phyloP scores from a whole-genome alignment of 2,797 vertebrate species.

The Caiman crocodilus region DNA sequence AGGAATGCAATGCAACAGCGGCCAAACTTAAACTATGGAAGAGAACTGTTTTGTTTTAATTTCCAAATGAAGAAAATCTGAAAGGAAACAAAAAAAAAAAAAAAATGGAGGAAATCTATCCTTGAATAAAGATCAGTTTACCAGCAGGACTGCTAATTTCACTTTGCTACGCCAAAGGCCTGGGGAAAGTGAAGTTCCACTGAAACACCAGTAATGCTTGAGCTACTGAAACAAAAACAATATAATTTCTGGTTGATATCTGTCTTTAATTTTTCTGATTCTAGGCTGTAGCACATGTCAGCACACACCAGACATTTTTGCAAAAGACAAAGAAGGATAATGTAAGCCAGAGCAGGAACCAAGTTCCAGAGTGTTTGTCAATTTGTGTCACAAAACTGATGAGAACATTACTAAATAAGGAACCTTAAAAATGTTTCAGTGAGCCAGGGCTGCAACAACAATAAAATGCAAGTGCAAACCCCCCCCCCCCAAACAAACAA shows the following conservation, averaged over 20 bases:
- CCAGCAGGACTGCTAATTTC: not conserved
- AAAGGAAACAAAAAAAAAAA: not conserved
- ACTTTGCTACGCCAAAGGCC: not conserved
- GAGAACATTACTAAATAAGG: not conserved
- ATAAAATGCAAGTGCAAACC: not conserved
- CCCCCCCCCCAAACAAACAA: too few relatives aligned
- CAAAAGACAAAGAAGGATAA: not conserved
- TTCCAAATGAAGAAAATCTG: not conserved
- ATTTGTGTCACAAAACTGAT: not conserved
- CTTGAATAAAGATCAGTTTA: not conserved
- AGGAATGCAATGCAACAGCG: slow-evolving; percentile 46
- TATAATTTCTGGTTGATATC: not conserved
- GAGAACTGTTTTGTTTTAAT: not conserved
- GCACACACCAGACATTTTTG: not conserved
- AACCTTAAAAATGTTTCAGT: not conserved
- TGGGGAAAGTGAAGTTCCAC: not conserved
- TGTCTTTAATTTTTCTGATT: not conserved
- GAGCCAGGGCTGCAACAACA: not conserved
- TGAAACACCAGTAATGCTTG: not conserved
- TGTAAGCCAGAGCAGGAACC: not conserved
- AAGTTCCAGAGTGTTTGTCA: too few relatives aligned
- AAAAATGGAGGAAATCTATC: not conserved
- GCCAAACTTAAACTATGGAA: slow-evolving; percentile 39
- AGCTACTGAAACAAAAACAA: not conserved
- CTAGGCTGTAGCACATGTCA: not conserved